phyloP scores from a whole-genome alignment of 1,140 invertebrate species.

The Brachionus rotundiformis region DNA sequence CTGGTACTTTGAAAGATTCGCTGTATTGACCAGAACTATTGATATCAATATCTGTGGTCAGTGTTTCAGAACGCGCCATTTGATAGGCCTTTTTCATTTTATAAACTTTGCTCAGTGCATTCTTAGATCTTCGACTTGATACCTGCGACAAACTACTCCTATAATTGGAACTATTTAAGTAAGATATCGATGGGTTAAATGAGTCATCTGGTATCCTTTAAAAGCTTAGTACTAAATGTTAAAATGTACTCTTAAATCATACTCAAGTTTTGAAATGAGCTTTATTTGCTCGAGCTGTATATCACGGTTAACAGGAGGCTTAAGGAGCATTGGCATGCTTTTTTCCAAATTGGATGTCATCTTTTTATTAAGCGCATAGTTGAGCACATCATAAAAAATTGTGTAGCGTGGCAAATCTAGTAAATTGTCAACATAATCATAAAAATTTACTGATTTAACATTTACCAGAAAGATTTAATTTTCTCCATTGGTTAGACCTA shows the following conservation, averaged over 20 bases:
- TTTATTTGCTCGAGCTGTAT: conserved; percentile 61
- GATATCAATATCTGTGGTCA: conserved; percentile 28
- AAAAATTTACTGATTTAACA: neutral
- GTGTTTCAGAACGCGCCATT: conserved; percentile 38
- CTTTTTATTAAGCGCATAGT: conserved; percentile 60
- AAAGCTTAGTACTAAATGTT: conserved; percentile 39
- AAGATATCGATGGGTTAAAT: conserved; percentile 51
- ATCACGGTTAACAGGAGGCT: conserved; percentile 58
- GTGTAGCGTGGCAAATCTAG: conserved; percentile 60
- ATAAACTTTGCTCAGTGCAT: conserved; percentile 57
- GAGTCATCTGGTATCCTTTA: conserved; percentile 53
- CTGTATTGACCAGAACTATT: neutral
- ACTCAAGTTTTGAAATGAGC: conserved; percentile 60
- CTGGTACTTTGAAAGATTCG: conserved; percentile 37
- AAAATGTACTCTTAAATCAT: neutral
- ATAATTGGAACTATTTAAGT: conserved; percentile 56
- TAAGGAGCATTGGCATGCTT: conserved; percentile 58
- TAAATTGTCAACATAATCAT: neutral
- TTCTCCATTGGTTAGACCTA: conserved; percentile 27
- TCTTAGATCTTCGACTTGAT: conserved; percentile 58
- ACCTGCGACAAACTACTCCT: conserved; percentile 54
- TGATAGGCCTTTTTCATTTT: conserved; percentile 61
- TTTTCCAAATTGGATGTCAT: conserved; percentile 57
- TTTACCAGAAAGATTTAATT: conserved; percentile 32
- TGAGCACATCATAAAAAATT: conserved; percentile 63